Evolutionary conservation across 2,113 vertebrate genomes (phyloP), one percentile per base, ranked within the genome.

Genomic region (Bos taurus): DNA sequence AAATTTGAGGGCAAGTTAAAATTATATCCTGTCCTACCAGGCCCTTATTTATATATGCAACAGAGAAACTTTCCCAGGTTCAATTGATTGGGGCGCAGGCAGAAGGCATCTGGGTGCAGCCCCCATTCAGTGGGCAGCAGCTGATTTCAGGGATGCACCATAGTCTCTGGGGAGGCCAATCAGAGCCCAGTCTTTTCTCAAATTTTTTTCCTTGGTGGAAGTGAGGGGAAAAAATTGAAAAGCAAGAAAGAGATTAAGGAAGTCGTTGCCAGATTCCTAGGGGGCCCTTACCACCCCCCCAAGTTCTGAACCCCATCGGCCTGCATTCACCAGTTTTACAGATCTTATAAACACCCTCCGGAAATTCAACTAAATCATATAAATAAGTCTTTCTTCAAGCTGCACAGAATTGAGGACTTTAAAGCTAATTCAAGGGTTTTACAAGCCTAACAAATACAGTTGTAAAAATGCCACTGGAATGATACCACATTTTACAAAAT

Each of bases 301-400:
- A 97, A 97, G 62, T 87, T 89, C 90, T 74, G 95, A 98, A 98
- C 95, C 97, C 98, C 96, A 85, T 96, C 46, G 96, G 98, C 95
- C 97, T 98, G 90, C 97, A 88, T 97, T 98, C 82, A 54, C 91
- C 96, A 97, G 84, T 98, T 98, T 98, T 98, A 98, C 98, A 98
- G 98, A 98, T 98, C 98, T 96, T 98, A 83, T 97, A 99, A 98
- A 98, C 97, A 91, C 57, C 59, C 94, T 97, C 97, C 91, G 94
- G 98, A 98, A 99, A 99, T 97, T 78, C 86, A 96, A 88, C 91
- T 88, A 97, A 93, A 97, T 97, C 94, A 91, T 93, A 92, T 96
- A 97, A 98, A 98, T 96, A 97, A 81, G 97, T 74, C 80, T 98
- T 97, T 93, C 89, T 94, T 28, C 93, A 96, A 96, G 56, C 92